These are phyloP conservation scores for Epinotia demarniana DNA, from an alignment of 2,888 invertebrate genomes.

Conservation along the genomic window DNA sequence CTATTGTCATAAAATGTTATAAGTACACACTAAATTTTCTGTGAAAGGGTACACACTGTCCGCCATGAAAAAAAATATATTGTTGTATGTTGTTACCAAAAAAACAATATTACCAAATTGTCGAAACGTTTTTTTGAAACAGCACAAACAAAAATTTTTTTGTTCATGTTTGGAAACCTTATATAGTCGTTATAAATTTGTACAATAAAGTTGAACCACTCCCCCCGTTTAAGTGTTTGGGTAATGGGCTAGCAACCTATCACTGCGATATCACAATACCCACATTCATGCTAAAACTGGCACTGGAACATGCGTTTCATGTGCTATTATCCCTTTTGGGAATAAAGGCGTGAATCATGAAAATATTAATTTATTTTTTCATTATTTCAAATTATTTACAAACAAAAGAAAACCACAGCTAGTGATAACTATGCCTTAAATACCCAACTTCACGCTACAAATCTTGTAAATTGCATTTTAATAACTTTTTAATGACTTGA, in stretches of 20 bases:
- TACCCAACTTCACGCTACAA: slow-evolving; percentile 11
- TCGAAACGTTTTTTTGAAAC: neutral
- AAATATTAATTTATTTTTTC: too few species aligned
- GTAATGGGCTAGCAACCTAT: too few species aligned
- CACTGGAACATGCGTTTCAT: too few species aligned
- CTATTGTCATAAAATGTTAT: slow-evolving; percentile 40
- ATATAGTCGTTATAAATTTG: too few species aligned
- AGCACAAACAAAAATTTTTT: neutral
- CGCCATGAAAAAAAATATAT: slow-evolving; percentile 16
- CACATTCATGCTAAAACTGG: too few species aligned
- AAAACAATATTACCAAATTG: neutral
- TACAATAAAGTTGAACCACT: too few species aligned
- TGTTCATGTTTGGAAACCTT: neutral
- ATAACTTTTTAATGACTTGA: slow-evolving; percentile 32
- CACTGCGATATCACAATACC: too few species aligned
- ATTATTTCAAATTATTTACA: neutral
- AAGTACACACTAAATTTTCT: slow-evolving; percentile 32
- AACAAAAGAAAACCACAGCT: neutral
- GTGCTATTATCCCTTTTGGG: too few species aligned
- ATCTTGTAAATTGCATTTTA: slow-evolving; percentile 30
- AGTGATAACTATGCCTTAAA: neutral
- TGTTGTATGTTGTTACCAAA: slow-evolving; percentile 9
- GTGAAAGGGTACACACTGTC: slow-evolving; percentile 11
- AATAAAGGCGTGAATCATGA: too few species aligned
- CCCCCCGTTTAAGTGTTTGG: too few species aligned